Evolutionary conservation across 2,888 invertebrate genomes (phyloP), one percentile per base, ranked within the genome.

Genomic region (Erannis defoliaria): DNA sequence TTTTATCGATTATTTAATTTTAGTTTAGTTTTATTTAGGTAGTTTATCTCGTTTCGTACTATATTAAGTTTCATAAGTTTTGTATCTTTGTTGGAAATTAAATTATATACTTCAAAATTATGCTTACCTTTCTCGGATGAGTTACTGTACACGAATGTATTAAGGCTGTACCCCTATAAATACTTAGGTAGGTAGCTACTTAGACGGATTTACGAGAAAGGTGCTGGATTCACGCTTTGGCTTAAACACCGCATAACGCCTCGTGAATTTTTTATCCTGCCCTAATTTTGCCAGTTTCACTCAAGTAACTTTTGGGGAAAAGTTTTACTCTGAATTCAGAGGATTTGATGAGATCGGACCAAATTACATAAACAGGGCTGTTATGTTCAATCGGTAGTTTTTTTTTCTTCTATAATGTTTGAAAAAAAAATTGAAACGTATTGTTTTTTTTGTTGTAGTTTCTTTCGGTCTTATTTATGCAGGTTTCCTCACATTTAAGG

Each of bases 191-290:
- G 43, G 37, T 19, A 61, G 43, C 55, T 61, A 37, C 45, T 38
- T 43, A 9, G 40, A 42, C 45, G 53, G 58, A 53, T 53, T 58
- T 53, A 58, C 45, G 38, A 29, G 37, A 37, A 29, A 58, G 57
- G 51, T 58, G 57, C 43, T 38, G 29, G 51, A 45, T 58, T 51
- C 43, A 58, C 43, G 19, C 26, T 43, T 48, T 35, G 49, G 23
- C 49, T 49, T 37, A 23, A 37, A 23, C 16, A 35, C 35, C 35
- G 49, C 35, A 37, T 49, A 49, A 35, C 49, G 49, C 35, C 19
- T 35, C 49, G 35, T 49, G 49, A 49, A 49, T 49, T 49, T 35
- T 37, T 49, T 35, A 49, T 37, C 14, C 6, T 6, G 35, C 10
- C 35, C 49, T 35, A 49, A 49, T 49, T 49, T 49, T 10, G 9